These are phyloP conservation scores for Ifrita kowaldi DNA, from an alignment of 2,113 vertebrate genomes.

Conservation along the genomic window DNA sequence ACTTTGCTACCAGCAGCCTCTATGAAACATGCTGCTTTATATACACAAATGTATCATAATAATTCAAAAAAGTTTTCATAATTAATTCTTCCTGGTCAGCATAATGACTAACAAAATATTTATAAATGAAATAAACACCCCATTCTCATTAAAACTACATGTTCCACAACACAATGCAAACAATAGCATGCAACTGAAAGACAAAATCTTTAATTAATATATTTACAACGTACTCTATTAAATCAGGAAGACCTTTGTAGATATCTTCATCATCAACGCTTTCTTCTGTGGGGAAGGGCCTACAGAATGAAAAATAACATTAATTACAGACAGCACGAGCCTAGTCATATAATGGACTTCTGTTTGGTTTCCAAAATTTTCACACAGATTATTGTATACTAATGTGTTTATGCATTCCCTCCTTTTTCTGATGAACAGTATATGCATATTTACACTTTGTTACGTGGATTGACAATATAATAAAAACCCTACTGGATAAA, in stretches of 20 bases:
- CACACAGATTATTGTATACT: neutral
- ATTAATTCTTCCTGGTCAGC: neutral
- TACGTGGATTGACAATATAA: neutral
- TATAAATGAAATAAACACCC: neutral
- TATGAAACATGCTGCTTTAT: neutral
- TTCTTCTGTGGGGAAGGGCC: slow-evolving; percentile 93
- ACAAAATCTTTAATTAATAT: neutral
- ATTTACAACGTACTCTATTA: slow-evolving; percentile 87
- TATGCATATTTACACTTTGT: fast-evolving
- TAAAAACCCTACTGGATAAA: neutral
- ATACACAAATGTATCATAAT: neutral
- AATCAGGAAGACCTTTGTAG: slow-evolving; percentile 93
- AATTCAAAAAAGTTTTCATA: neutral
- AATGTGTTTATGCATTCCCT: fast-evolving
- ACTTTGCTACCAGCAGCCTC: neutral
- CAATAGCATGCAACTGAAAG: neutral
- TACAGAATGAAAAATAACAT: slow-evolving; percentile 20
- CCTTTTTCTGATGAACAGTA: neutral
- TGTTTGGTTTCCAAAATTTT: neutral
- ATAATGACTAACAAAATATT: neutral
- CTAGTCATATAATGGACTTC: neutral
- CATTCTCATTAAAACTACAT: neutral
- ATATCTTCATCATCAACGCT: slow-evolving; percentile 88
- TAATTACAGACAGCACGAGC: neutral
- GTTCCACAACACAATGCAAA: neutral